These are phyloP conservation scores for Acrocyrtus sp. DNA, from an alignment of 2,888 invertebrate genomes.

Conservation along the genomic window DNA sequence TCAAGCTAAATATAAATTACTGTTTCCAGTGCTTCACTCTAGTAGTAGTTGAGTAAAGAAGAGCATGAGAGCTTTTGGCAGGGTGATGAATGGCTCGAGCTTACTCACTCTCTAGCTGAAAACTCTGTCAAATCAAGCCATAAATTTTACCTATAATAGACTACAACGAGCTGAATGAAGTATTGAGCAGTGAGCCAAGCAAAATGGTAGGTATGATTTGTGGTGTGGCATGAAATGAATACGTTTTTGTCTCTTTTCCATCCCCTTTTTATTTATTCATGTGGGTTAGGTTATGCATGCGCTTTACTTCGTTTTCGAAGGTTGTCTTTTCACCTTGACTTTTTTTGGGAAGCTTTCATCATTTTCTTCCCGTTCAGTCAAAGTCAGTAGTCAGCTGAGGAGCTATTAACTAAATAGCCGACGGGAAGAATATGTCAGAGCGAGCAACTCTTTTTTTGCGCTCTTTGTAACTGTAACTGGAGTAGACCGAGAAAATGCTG, in stretches of 20 bases:
- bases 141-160: background rate
- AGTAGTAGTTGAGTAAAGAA: background rate
- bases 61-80: background rate
- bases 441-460: background rate
- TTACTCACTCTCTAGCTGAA: no score
- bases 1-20: background rate
- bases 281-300: background rate
- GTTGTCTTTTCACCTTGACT: constrained; percentile 44
- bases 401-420: background rate
- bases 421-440: background rate
- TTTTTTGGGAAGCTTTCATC: constrained; percentile 20
- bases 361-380: constrained; percentile 16
- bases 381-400: background rate
- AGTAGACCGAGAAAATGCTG: background rate
- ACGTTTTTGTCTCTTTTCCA: no score
- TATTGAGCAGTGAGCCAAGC: no score
- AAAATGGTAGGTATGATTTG: no score
- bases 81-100: background rate
- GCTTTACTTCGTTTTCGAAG: constrained; percentile 14
- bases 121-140: background rate
- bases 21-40: no score
- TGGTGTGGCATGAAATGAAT: no score
- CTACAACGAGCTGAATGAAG: no score
- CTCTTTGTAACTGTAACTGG: background rate
- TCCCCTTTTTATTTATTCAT: no score